phyloP scores from a whole-genome alignment of 2,888 invertebrate genomes.

The Dicycla oo region DNA sequence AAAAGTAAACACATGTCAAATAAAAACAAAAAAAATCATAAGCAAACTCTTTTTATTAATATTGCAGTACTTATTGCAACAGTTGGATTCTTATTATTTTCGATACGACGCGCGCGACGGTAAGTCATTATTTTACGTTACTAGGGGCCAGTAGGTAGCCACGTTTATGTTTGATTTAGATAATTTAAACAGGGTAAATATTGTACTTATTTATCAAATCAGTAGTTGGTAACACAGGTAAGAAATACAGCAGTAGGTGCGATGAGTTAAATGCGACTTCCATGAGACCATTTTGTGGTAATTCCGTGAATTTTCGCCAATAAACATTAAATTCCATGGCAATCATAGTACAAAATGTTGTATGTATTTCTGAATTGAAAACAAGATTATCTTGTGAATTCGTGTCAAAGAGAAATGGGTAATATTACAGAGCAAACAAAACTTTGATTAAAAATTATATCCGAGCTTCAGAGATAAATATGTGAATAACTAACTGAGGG shows the following conservation, averaged over 20 bases:
- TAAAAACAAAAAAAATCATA: too few relatives aligned
- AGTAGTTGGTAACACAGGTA: too few relatives aligned
- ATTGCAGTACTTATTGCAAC: too few relatives aligned
- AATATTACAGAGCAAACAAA: background rate
- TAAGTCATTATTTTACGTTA: background rate
- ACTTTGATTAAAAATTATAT: background rate
- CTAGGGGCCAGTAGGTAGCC: too few relatives aligned
- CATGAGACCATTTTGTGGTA: background rate
- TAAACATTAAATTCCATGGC: background rate
- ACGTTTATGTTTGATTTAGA: too few relatives aligned
- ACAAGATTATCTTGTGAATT: background rate
- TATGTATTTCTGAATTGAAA: constrained; percentile 1
- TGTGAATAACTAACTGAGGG: background rate
- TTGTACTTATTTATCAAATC: too few relatives aligned
- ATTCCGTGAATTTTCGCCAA: background rate
- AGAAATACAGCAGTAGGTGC: too few relatives aligned
- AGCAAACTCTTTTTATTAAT: too few relatives aligned
- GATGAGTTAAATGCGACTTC: background rate
- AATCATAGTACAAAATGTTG: background rate
- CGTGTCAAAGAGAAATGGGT: background rate
- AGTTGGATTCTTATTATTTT: background rate
- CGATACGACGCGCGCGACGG: background rate
- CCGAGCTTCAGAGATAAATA: background rate
- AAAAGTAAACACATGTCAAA: too few relatives aligned
- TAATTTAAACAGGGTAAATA: too few relatives aligned